A percentile compares a stretch with the other conserved stretches of the same genome.
Conservation (phyloP, 2,888 invertebrate species). For the Pantelozetes paolii region DNA sequence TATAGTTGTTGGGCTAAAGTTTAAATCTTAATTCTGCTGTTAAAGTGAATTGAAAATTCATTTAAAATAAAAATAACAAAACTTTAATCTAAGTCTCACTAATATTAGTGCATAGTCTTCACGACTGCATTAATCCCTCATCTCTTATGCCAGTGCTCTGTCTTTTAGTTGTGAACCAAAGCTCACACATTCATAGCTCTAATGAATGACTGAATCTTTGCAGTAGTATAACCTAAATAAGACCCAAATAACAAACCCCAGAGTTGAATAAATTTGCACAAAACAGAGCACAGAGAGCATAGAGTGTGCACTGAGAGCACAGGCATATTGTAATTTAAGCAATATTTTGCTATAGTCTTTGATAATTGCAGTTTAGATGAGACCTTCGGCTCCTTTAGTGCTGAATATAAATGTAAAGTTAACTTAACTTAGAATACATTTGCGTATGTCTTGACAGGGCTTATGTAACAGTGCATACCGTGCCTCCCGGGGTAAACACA, state of each 20-base stretch:
- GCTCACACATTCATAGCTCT: slow-evolving; percentile 5
- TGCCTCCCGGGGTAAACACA: slow-evolving; percentile 32
- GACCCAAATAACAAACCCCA: slow-evolving; percentile 34
- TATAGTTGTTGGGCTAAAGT: not conserved
- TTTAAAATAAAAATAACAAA: slow-evolving; percentile 33
- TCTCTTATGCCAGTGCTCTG: slow-evolving; percentile 11
- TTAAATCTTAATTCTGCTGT: slow-evolving; percentile 16
- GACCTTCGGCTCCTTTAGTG: slow-evolving; percentile 36
- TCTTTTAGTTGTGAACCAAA: not conserved
- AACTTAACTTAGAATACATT: slow-evolving; percentile 34
- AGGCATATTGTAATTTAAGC: slow-evolving; percentile 12
- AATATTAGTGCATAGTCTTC: slow-evolving; percentile 28
- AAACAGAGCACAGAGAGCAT: not conserved
- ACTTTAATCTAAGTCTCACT: slow-evolving; percentile 31
- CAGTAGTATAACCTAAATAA: not conserved
- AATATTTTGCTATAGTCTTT: slow-evolving; percentile 31
- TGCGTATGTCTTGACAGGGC: slow-evolving; percentile 32
- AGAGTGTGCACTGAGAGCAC: not conserved
- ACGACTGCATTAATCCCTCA: slow-evolving; percentile 19
- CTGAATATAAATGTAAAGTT: slow-evolving; percentile 31
- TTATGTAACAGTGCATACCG: slow-evolving; percentile 10
- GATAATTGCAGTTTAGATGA: slow-evolving; percentile 35
- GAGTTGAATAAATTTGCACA: slow-evolving; percentile 36
- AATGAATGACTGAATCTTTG: slow-evolving; percentile 34
- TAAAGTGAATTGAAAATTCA: slow-evolving; percentile 9